These are phyloP conservation scores for Pantherophis alleghaniensis DNA, from an alignment of 2,797 vertebrate species.

Conservation along the genomic window DNA sequence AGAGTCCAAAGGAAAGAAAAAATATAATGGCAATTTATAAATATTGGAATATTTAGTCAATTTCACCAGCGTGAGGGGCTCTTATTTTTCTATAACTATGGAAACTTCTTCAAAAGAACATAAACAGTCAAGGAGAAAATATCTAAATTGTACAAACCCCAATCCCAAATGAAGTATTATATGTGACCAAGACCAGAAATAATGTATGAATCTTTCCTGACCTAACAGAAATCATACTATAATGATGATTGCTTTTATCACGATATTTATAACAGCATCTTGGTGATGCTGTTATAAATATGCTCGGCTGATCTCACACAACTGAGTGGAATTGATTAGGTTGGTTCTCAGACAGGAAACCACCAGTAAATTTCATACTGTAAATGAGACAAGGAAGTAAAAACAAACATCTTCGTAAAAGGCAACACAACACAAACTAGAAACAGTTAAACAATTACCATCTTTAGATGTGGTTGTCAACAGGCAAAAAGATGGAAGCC, in stretches of 20 bases:
- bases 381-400: not conserved
- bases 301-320: too few relatives aligned
- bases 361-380: not conserved
- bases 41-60: not conserved
- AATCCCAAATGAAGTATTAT: not conserved
- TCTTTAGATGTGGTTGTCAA: not conserved
- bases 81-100: not conserved
- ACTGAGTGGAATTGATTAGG: not conserved
- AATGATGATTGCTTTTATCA: not conserved
- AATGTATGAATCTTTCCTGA: not conserved
- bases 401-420: not conserved
- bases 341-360: not conserved
- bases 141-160: not conserved
- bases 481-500: not conserved
- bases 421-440: not conserved
- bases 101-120: not conserved
- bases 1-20: not conserved
- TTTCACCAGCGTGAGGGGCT: not conserved
- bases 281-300: too few relatives aligned
- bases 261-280: not conserved
- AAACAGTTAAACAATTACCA: not conserved
- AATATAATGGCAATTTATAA: not conserved
- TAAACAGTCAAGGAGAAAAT: not conserved
- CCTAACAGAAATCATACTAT: not conserved
- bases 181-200: not conserved